Conservation (phyloP, 35 echinoderm and acorn worm species). For the Heliocidaris tuberculata region DNA sequence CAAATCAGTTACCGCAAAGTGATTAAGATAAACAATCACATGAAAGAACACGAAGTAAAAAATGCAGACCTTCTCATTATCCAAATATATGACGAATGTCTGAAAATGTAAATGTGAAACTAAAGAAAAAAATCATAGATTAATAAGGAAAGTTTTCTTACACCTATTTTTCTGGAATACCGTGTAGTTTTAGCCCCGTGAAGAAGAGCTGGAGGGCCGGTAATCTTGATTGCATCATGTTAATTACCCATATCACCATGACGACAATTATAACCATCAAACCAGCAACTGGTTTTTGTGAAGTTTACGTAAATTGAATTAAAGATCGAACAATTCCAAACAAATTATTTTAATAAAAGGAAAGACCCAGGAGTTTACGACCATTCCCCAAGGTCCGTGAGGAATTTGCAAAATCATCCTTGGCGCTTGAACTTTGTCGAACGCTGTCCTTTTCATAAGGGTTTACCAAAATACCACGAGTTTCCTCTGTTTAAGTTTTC, state of each 20-base stretch:
- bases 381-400: neutral
- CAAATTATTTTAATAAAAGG: neutral
- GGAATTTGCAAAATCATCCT: neutral
- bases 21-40: too few species aligned
- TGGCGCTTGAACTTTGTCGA: neutral
- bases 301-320: slow-evolving; percentile 19
- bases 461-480: neutral
- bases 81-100: too few species aligned
- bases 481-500: neutral
- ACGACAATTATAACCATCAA: slow-evolving; percentile 4
- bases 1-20: too few species aligned
- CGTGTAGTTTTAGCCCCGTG: neutral
- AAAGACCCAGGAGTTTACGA: neutral
- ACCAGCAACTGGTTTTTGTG: neutral
- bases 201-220: neutral
- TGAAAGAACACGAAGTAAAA: too few species aligned
- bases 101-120: too few species aligned
- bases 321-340: neutral
- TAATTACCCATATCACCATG: slow-evolving; percentile 16
- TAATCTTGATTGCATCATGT: neutral
- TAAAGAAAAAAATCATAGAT: too few species aligned
- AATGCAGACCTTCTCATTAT: too few species aligned
- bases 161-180: too few species aligned
- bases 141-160: too few species aligned
- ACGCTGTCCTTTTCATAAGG: neutral